Base-by-base conservation (phyloP, 2,113 vertebrate genomes). In the Notarius lentiginosus region DNA sequence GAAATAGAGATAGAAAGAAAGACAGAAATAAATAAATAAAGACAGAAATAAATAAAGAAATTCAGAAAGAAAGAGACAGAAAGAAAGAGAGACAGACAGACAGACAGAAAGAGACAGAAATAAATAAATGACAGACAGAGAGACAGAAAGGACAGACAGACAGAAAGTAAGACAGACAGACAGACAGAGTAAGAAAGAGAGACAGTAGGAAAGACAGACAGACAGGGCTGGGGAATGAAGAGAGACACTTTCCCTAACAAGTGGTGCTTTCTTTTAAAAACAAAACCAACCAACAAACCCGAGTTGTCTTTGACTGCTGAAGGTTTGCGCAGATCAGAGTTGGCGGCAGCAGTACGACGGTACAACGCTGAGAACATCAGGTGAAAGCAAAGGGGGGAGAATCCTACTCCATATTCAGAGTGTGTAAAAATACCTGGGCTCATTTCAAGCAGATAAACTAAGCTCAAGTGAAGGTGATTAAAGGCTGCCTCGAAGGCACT, bases 401-500 rank as follows among this genome's bases (percentile, higher is more conserved):
- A 56, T 49, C 27, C 56, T 81, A 61, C 56, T 81, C 12, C 56
- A 81, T 81, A 81, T 81, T 81, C 79, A 81, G 47, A 61, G 30
- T 2, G 2, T 60, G 79, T 61, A 81, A 81, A 81, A 85, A 51
- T 24, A 85, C 61, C 60, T 68, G 75, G 14, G 47, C 47, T 68
- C 75, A 79, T 79, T 79, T 56, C 61, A 56, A n/a, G 51, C 75
- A 79, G 84, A 60, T 79, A 85, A 65, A 41, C 24, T 30, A 53
- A 85, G n/a, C 75, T 86, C 27, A 79, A 79, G 84, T 53, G 75
- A 79, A 34, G 61, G 49, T 68, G 60, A 79, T 79, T 79, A 66
- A 79, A 66, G 63, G 22, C 60, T 49, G 84, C 81, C 76, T 87
- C 58, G 58, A 22, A 65, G 24, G 82, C 55, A 58, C 82, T 70